Evolutionary conservation across 2,888 invertebrate species (phyloP), one percentile per base, ranked within the genome.

Genomic region (Ptilodon capucinus): DNA sequence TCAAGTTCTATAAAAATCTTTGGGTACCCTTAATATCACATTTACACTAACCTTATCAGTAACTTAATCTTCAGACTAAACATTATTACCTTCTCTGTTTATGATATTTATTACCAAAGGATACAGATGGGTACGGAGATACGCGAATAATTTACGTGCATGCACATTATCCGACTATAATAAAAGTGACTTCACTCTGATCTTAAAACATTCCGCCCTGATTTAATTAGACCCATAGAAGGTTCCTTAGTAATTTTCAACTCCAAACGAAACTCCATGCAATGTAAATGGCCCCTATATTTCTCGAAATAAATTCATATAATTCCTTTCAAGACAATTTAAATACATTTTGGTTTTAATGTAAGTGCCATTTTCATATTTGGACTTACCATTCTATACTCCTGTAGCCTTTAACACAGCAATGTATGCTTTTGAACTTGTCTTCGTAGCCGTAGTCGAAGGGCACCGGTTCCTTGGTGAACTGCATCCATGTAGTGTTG

Each of bases 301-400:
- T n/a, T n/a, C n/a, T n/a, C n/a, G n/a, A n/a, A n/a, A n/a, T n/a
- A n/a, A n/a, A n/a, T n/a, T n/a, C n/a, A n/a, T n/a, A n/a, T n/a
- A n/a, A n/a, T n/a, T n/a, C n/a, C n/a, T n/a, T n/a, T n/a, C n/a
- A n/a, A n/a, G n/a, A n/a, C n/a, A n/a, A n/a, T n/a, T n/a, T n/a
- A n/a, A n/a, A n/a, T n/a, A n/a, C n/a, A n/a, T n/a, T n/a, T n/a
- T n/a, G n/a, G n/a, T n/a, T 21, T 21, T 21, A 21, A 21, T 6
- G 5, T 21, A 21, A 6, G 7, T 6, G 21, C 11, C 2, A 28
- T 0, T 9, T 7, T 28, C n/a, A n/a, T 8, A 28, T 28, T 28
- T 11, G 4, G 14, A 92, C 94, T 93, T 69, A 95, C 95, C 95
- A 95, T 91, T 95, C 95, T 64, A 95, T 95, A 79, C 95, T 95